Conservation (phyloP, 2,113 vertebrate species). For the Chroicocephalus ridibundus region DNA sequence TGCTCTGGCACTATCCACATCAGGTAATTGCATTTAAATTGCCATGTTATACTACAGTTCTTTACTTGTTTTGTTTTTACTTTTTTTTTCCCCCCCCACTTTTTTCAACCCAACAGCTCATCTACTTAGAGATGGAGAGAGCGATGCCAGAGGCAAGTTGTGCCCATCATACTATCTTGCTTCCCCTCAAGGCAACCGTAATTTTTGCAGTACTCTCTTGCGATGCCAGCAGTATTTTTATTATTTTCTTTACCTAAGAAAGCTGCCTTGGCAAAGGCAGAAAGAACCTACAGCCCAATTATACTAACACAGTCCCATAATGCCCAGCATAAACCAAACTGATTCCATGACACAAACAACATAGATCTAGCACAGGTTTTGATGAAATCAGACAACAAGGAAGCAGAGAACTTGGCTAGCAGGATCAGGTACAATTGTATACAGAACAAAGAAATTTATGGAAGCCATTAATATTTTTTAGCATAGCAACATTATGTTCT, state of each 20-base stretch:
- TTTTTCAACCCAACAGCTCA: not conserved
- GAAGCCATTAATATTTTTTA: not conserved
- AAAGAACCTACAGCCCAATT: not conserved
- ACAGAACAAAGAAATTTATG: not conserved
- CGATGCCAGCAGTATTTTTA: not conserved
- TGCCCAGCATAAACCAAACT: not conserved
- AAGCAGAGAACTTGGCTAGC: not conserved
- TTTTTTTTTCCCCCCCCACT: not conserved
- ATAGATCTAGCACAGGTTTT: not conserved
- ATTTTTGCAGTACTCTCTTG: not conserved
- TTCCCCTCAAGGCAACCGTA: not conserved
- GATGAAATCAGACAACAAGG: not conserved
- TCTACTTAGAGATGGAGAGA: not conserved
- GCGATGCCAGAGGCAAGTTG: not conserved
- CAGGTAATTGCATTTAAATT: not conserved
- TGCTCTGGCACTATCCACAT: not conserved
- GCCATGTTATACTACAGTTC: not conserved
- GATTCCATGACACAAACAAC: not conserved
- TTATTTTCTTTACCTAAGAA: not conserved
- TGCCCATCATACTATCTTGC: not conserved
- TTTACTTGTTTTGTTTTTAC: not conserved
- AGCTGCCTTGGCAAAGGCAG: not conserved
- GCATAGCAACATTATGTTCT: not conserved
- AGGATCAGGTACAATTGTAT: not conserved
- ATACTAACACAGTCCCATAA: not conserved